Evolutionary conservation across 2,113 vertebrate genomes (phyloP).

Genomic region (Ictidomys tridecemlineatus): DNA sequence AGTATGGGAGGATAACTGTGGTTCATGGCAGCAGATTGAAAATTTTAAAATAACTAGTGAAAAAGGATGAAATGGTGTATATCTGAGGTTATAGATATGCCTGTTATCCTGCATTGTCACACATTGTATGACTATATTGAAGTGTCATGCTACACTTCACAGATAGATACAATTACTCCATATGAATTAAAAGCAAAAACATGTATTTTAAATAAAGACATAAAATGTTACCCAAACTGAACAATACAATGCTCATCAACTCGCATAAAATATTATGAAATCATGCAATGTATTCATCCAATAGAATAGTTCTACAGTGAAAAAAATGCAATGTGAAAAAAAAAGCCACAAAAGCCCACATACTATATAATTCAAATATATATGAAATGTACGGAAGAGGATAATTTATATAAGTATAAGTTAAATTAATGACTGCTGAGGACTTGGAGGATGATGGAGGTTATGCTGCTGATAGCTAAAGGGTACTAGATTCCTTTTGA

Average conservation of each 20-base stretch:
- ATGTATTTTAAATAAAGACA: background rate
- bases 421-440: background rate
- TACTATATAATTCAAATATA: background rate
- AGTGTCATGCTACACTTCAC: background rate
- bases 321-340: background rate
- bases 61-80: background rate
- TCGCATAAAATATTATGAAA: background rate
- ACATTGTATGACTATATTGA: background rate
- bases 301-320: background rate
- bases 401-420: background rate
- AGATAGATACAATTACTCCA: background rate
- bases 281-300: background rate
- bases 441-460: fast-evolving
- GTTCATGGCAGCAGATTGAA: background rate
- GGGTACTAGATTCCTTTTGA: background rate
- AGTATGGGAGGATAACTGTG: background rate
- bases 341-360: background rate
- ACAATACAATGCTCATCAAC: background rate
- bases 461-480: background rate
- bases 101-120: background rate
- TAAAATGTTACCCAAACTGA: background rate
- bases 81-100: background rate
- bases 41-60: background rate
- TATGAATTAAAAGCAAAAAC: background rate
- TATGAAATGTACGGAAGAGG: background rate